Base-by-base conservation (phyloP, 2,113 vertebrate genomes). In the Xenopus laevis region DNA sequence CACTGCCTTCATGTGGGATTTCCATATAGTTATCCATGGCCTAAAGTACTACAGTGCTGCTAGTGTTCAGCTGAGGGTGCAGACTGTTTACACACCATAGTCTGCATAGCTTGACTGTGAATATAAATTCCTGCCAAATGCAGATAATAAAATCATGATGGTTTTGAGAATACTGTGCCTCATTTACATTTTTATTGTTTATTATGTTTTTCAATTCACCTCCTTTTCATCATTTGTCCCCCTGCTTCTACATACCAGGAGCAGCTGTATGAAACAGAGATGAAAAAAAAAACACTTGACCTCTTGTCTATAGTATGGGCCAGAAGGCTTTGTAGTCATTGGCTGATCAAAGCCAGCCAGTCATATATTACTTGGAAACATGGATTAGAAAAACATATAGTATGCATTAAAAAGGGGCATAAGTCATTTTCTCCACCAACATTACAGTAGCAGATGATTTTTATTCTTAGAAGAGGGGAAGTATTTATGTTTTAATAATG, bases 151-250 rank as follows among this genome's bases (percentile, higher is more conserved):
- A 84, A 84, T 50, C 82, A 84, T 72, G 82, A 85, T 86, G 84
- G 78, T 78, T 88, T 80, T 80, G 80, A 84, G 82, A 84, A 79
- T 52, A 13, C 78, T 81, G 81, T 84, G 81, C 78, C 79, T 83
- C 79, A 83, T 83, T 84, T 83, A 84, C 84, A 79, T 86, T 85
- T 85, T 81, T 79, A 74, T 87, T 86, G 84, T 89, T 86, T 86
- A 82, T 79, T 88, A 82, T 85, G 33, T 84, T 81, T 86, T 86
- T 84, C 79, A 83, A 82, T 82, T 84, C 83, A 81, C 83, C 83
- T 85, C 83, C 82, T 85, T 86, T 84, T 84, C 84, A 82, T 85
- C 83, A 79, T 68, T 71, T 79, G 82, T 82, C 79, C 83, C 81
- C 30, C 70, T 79, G 79, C 79, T 83, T 82, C 82, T 81, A 79